phyloP scores from a whole-genome alignment of 2,113 vertebrate species.

The Coryphaenoides rupestris region DNA sequence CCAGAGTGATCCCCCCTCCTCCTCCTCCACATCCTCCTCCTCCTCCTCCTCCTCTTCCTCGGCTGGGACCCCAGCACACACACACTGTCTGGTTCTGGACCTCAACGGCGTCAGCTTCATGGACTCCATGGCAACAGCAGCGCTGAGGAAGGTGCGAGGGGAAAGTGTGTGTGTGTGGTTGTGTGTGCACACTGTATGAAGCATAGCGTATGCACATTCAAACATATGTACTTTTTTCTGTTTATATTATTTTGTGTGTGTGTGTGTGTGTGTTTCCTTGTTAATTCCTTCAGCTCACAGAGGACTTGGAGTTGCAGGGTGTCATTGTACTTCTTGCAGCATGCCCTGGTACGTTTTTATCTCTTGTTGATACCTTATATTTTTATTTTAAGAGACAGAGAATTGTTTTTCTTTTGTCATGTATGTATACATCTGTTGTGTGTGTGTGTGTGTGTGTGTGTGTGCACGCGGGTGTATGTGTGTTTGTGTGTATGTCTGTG shows the following conservation, averaged over 20 bases:
- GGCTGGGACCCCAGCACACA: too few species aligned
- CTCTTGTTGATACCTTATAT: too few species aligned
- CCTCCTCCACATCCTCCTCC: too few species aligned
- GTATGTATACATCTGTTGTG: too few species aligned
- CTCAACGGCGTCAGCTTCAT: constrained; percentile 75
- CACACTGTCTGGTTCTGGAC: constrained; percentile 76
- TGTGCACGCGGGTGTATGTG: too few species aligned
- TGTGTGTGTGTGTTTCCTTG: constrained; percentile 9
- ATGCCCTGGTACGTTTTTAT: constrained; percentile 56
- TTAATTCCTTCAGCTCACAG: constrained; percentile 71
- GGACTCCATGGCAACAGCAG: constrained; percentile 77
- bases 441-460: too few species aligned
- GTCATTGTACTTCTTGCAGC: constrained; percentile 64
- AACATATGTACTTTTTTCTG: not conserved
- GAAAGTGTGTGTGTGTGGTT: not conserved
- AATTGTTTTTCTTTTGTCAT: too few species aligned
- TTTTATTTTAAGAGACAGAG: too few species aligned
- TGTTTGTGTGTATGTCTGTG: not conserved
- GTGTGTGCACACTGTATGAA: not conserved
- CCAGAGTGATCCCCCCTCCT: not conserved
- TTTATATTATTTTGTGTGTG: not conserved
- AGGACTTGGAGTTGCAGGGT: constrained; percentile 74
- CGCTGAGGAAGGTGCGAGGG: constrained; percentile 75
- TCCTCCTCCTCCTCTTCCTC: constrained; percentile 2
- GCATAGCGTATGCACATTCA: too few species aligned